Conservation (phyloP, 1,140 invertebrate genomes). For the Lysiphlebus fabarum region DNA sequence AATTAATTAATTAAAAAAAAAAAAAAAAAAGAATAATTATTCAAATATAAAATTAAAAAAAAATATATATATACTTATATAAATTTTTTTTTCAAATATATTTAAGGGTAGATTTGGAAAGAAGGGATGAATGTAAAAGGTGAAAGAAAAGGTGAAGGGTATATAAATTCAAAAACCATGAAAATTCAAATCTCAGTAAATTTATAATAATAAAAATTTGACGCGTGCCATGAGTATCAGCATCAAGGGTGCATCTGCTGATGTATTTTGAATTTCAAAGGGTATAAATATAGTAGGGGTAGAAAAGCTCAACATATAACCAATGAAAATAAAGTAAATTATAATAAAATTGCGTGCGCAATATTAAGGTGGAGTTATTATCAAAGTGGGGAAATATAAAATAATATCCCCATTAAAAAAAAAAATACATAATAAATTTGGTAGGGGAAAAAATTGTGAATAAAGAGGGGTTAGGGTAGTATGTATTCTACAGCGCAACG, state of each 20-base stretch:
- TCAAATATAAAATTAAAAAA: no score
- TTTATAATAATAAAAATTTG: neutral
- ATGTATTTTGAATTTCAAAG: neutral
- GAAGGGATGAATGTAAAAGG: no score
- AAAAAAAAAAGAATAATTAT: no score
- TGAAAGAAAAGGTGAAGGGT: neutral
- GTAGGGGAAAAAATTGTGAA: conserved; percentile 16
- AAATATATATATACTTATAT: no score
- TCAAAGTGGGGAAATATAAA: neutral
- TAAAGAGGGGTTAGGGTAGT: conserved; percentile 26
- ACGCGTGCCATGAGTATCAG: conserved; percentile 1
- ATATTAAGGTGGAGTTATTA: conserved; percentile 1
- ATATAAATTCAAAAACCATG: neutral
- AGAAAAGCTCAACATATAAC: no score
- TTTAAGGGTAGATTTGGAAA: no score
- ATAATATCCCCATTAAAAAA: no score
- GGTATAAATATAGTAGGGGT: no score
- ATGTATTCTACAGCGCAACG: conserved; percentile 18
- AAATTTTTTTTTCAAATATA: no score
- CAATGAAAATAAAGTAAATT: neutral
- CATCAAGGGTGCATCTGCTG: conserved; percentile 16
- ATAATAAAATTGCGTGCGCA: conserved; percentile 17
- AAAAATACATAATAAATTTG: no score
- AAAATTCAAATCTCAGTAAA: neutral
- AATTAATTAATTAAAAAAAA: no score